These are phyloP conservation scores for Brenthis daphne DNA, from an alignment of 2,888 invertebrate genomes.

Conservation along the genomic window DNA sequence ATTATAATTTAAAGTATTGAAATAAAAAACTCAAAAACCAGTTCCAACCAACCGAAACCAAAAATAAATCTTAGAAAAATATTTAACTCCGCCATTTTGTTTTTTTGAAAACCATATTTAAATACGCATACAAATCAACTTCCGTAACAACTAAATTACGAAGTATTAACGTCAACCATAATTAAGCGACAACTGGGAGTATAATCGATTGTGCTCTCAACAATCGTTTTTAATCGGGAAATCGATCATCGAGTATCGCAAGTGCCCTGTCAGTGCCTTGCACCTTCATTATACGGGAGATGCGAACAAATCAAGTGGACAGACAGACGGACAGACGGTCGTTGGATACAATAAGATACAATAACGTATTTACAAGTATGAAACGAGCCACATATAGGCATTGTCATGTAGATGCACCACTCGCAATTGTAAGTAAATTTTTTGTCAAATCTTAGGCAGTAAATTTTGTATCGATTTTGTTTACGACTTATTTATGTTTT, in stretches of 20 bases:
- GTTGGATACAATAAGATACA: constrained; percentile 52
- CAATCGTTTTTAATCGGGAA: constrained; percentile 60
- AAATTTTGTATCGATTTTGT: constrained; percentile 35
- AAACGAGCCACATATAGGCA: constrained; percentile 50
- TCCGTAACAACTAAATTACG: constrained; percentile 29
- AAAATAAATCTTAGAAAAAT: too few species aligned
- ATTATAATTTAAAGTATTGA: too few species aligned
- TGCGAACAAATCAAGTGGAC: constrained; percentile 65
- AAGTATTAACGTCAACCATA: constrained; percentile 50
- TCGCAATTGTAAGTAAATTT: constrained; percentile 39
- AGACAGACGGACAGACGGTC: constrained; percentile 68
- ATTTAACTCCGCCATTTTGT: too few species aligned
- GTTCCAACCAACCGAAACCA: too few species aligned
- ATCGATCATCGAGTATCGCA: constrained; percentile 62
- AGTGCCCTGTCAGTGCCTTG: constrained; percentile 59
- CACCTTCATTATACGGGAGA: constrained; percentile 74
- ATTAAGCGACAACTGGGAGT: constrained; percentile 52
- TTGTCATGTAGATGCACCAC: constrained; percentile 40
- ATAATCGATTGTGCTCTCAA: constrained; percentile 62
- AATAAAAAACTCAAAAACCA: too few species aligned
- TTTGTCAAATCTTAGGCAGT: constrained; percentile 37
- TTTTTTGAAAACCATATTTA: too few species aligned
- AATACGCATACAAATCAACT: constrained; percentile 4
- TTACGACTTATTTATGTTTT: constrained; percentile 36
- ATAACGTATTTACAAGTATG: constrained; percentile 71